Conservation (phyloP, 2,888 invertebrate genomes). For the Caenorhabditis panamensis region DNA sequence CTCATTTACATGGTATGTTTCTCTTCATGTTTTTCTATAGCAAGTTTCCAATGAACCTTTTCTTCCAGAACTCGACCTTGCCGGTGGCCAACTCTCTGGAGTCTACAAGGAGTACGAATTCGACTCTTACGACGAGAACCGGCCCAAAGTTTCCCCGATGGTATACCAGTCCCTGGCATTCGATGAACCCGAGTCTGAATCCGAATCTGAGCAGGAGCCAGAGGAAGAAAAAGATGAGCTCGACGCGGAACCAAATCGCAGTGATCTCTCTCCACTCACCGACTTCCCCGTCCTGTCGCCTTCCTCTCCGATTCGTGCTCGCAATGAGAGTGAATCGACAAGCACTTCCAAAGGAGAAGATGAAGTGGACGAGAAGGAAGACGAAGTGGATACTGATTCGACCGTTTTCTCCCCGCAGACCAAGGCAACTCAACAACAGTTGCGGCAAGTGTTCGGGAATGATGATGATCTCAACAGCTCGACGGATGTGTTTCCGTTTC, state of each 20-base stretch:
- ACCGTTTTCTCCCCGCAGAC: conserved; percentile 35
- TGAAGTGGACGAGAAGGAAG: conserved; percentile 27
- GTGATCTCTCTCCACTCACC: conserved; percentile 10
- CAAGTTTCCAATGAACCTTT: neutral
- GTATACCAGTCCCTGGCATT: neutral
- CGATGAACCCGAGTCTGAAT: conserved; percentile 14
- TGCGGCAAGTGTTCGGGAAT: conserved; percentile 10
- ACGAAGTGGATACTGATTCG: conserved; percentile 34
- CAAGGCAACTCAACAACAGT: neutral
- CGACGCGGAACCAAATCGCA: neutral
- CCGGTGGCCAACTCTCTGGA: conserved; percentile 12
- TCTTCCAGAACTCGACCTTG: conserved; percentile 27
- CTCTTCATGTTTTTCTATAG: neutral
- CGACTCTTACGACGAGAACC: conserved; percentile 47
- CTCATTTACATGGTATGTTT: conserved; percentile 23
- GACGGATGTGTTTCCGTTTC: conserved; percentile 28
- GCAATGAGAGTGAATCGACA: conserved; percentile 43
- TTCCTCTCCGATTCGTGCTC: neutral
- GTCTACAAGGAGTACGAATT: conserved; percentile 39
- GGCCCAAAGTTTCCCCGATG: conserved; percentile 20
- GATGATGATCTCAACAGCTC: conserved; percentile 31
- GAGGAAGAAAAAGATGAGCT: conserved; percentile 19
- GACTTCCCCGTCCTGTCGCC: conserved; percentile 9
- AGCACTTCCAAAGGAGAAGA: too few relatives aligned
- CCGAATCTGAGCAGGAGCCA: conserved; percentile 19